phyloP scores from a whole-genome alignment of 2,113 vertebrate genomes.

The Cygnus atratus region DNA sequence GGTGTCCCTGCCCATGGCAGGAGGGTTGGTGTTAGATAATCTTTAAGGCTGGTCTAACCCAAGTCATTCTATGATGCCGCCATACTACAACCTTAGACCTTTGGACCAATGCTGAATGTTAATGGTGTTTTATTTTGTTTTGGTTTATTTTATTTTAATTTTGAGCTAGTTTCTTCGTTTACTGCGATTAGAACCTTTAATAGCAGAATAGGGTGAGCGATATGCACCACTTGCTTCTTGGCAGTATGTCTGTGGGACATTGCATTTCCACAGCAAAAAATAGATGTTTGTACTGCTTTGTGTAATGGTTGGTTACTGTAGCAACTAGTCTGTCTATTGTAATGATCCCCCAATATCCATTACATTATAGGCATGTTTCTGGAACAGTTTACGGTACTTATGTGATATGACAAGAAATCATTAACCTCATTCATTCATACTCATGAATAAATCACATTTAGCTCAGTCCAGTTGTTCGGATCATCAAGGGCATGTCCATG shows the following conservation, averaged over 20 bases:
- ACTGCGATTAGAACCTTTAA: neutral
- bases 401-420: neutral
- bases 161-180: neutral
- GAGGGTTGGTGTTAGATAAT: no score
- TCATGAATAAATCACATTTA: neutral
- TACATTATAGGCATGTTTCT: neutral
- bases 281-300: neutral
- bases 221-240: neutral
- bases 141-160: neutral
- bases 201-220: neutral
- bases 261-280: neutral
- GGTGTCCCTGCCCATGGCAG: neutral
- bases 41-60: no score
- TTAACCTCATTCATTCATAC: neutral
- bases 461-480: neutral
- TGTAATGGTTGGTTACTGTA: neutral
- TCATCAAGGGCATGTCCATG: neutral
- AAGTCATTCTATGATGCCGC: neutral
- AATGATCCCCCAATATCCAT: neutral
- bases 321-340: neutral
- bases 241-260: neutral
- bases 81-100: neutral
- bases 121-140: neutral
- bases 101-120: neutral
- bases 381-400: neutral